These are phyloP conservation scores for Gila orcuttii DNA, from an alignment of 2,113 vertebrate genomes.

Conservation along the genomic window DNA sequence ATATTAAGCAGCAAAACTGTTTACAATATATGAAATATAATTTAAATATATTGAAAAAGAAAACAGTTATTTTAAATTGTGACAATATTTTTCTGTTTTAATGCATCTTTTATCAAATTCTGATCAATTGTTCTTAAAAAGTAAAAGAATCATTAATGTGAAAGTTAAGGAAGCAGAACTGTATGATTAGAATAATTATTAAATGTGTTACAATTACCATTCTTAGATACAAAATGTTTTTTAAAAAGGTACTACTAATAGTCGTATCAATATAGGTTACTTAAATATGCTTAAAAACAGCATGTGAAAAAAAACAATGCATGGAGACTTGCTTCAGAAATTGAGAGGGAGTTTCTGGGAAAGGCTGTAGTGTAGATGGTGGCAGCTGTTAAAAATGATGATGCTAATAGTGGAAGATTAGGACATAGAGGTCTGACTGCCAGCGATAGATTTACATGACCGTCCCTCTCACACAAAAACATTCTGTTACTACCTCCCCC, in stretches of 20 bases:
- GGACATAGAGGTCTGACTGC: constrained; percentile 36
- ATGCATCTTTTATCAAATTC: not conserved
- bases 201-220: not conserved
- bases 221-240: not conserved
- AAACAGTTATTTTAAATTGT: not conserved
- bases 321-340: constrained; percentile 6
- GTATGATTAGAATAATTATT: not conserved
- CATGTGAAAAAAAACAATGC: constrained; percentile 1
- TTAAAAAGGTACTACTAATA: too few relatives aligned
- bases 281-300: not conserved
- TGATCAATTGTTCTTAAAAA: not conserved
- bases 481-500: not conserved
- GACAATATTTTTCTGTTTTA: not conserved
- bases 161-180: not conserved
- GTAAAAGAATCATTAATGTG: too few relatives aligned
- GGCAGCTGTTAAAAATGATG: constrained; percentile 40
- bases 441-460: constrained; percentile 46
- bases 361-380: constrained; percentile 34
- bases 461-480: not conserved
- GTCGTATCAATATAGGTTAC: too few relatives aligned
- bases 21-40: not conserved
- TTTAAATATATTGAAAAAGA: too few relatives aligned
- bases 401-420: constrained; percentile 21
- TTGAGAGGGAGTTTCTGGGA: not conserved
- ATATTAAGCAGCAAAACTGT: not conserved